phyloP scores from a whole-genome alignment of 2,797 vertebrate species.

The Morus bassanus region DNA sequence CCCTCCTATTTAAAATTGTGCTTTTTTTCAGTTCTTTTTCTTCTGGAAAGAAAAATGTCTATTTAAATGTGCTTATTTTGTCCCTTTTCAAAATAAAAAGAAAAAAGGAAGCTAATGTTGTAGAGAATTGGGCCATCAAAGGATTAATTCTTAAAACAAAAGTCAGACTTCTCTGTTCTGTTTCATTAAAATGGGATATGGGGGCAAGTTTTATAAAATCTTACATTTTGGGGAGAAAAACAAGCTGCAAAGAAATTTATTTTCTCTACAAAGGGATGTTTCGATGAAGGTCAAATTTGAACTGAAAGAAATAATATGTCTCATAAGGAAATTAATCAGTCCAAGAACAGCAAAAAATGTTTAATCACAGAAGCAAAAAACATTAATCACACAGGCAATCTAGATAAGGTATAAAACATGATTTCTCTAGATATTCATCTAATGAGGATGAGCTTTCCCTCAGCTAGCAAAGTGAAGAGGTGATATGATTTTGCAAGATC shows the following conservation, averaged over 20 bases:
- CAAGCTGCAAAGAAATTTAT: background rate
- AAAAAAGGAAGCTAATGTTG: background rate
- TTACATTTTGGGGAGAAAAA: background rate
- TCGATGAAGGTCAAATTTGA: background rate
- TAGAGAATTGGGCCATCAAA: constrained; percentile 16
- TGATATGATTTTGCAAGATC: background rate
- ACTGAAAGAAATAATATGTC: background rate
- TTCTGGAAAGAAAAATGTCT: background rate
- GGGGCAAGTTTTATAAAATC: background rate
- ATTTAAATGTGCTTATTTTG: constrained; percentile 21
- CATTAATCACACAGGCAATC: background rate
- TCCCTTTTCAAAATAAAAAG: background rate
- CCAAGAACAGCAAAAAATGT: background rate
- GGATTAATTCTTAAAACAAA: constrained; percentile 11
- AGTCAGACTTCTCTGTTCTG: background rate
- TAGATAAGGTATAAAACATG: background rate
- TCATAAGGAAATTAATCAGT: background rate
- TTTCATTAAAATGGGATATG: background rate
- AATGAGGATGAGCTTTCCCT: background rate
- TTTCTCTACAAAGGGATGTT: background rate
- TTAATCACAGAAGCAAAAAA: background rate
- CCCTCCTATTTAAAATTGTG: constrained; percentile 11
- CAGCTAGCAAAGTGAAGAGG: background rate
- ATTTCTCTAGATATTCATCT: background rate
- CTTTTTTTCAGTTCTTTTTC: background rate